Evolutionary conservation across 1,140 invertebrate genomes (phyloP).

Genomic region (Drosophila equinoxialis): DNA sequence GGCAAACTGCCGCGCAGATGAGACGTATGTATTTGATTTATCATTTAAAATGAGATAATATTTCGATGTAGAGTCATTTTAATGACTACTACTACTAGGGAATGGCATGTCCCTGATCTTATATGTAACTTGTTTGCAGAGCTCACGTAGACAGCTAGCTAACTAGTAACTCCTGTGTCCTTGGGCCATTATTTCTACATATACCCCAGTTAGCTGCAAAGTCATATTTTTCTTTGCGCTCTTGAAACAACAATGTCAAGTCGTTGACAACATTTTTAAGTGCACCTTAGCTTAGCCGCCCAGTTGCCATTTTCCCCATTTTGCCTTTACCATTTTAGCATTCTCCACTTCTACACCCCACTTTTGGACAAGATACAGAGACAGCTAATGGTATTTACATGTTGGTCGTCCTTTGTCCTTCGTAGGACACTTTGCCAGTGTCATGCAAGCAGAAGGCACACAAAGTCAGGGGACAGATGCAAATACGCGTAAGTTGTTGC

Average conservation of each 20-base stretch:
- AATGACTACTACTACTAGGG: not conserved
- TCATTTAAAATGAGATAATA: not conserved
- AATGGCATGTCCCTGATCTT: not conserved
- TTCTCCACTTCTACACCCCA: not conserved
- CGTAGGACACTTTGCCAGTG: slow-evolving; percentile 24
- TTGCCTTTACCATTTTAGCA: not conserved
- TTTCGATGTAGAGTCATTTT: not conserved
- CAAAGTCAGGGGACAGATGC: slow-evolving; percentile 51
- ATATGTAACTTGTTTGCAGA: not conserved
- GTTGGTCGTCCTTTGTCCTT: slow-evolving; percentile 36
- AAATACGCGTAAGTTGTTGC: slow-evolving; percentile 61
- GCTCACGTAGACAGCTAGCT: not conserved
- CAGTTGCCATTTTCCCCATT: slow-evolving; percentile 22
- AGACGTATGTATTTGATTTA: not conserved
- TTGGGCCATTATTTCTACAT: slow-evolving; percentile 47
- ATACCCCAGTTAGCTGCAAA: slow-evolving; percentile 52
- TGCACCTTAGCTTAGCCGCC: slow-evolving; percentile 45
- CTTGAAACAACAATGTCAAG: slow-evolving; percentile 78
- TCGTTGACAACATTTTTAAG: slow-evolving; percentile 69
- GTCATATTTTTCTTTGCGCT: slow-evolving; percentile 61
- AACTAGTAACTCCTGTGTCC: slow-evolving; percentile 40
- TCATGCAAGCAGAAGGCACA: slow-evolving; percentile 33
- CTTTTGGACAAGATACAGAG: slow-evolving; percentile 33
- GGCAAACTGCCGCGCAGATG: too few relatives aligned
- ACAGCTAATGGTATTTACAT: slow-evolving; percentile 72